Evolutionary conservation across 2,888 invertebrate genomes (phyloP).

Genomic region (Parnassius apollo): DNA sequence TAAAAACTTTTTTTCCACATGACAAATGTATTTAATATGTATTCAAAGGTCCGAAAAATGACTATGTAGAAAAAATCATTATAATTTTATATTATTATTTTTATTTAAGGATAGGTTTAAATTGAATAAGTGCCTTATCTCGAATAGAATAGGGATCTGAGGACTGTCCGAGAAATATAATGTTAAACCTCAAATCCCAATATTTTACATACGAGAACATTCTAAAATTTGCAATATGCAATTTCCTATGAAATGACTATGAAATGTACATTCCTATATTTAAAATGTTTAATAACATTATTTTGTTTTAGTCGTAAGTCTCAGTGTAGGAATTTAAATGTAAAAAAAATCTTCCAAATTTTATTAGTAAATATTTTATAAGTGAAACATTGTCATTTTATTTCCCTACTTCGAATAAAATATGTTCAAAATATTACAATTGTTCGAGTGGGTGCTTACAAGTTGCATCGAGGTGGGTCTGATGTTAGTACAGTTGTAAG

Average conservation of each 20-base stretch:
- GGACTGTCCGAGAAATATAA: not conserved
- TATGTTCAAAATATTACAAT: no score
- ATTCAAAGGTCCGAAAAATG: no score
- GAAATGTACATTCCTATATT: constrained; percentile 27
- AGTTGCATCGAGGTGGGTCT: no score
- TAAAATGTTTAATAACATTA: constrained; percentile 15
- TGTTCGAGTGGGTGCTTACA: no score
- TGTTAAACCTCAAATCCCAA: constrained; percentile 4
- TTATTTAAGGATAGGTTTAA: not conserved
- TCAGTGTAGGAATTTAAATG: constrained; percentile 16
- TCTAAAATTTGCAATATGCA: not conserved
- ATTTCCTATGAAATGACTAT: constrained; percentile 12
- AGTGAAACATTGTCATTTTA: constrained; percentile 10
- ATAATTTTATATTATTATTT: not conserved
- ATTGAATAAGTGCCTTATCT: constrained; percentile 22
- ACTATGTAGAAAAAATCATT: no score
- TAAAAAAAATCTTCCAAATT: constrained; percentile 16
- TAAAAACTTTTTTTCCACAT: no score
- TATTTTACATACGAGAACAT: constrained; percentile 4
- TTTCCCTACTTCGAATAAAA: not conserved
- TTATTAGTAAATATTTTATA: constrained; percentile 12
- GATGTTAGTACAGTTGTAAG: no score
- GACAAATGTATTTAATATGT: no score
- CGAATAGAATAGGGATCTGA: constrained; percentile 21
- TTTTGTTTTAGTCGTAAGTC: constrained; percentile 1